These are phyloP conservation scores for Isurus oxyrinchus DNA, from an alignment of 2,113 vertebrate species.

Conservation along the genomic window DNA sequence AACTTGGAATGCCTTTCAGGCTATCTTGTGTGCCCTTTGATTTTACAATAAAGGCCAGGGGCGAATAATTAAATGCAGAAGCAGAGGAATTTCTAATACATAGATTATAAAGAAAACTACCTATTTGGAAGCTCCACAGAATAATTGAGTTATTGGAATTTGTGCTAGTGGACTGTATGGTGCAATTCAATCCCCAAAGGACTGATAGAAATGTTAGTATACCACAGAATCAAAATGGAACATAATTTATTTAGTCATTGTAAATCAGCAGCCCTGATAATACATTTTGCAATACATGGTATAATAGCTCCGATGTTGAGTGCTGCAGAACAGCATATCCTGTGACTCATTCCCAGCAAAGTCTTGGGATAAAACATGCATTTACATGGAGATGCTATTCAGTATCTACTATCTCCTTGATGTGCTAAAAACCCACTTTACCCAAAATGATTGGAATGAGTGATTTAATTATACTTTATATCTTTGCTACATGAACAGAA, in stretches of 20 bases:
- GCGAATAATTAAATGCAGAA: not conserved
- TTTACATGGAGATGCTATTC: not conserved
- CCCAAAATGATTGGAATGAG: slow-evolving; percentile 20
- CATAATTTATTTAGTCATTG: not conserved
- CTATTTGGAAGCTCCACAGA: not conserved
- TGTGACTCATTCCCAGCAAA: not conserved
- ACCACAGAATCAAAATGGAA: not conserved
- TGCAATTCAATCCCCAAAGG: not conserved
- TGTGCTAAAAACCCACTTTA: not conserved
- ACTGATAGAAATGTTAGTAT: not conserved
- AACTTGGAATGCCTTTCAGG: not conserved
- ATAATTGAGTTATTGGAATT: not conserved
- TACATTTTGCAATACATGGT: not conserved
- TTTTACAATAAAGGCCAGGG: not conserved
- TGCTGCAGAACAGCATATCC: not conserved
- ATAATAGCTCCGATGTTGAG: not conserved
- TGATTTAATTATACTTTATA: not conserved
- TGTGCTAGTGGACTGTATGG: not conserved
- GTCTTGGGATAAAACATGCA: not conserved
- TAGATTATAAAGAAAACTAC: not conserved
- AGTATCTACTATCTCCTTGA: not conserved
- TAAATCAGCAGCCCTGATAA: not conserved
- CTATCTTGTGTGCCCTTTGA: not conserved
- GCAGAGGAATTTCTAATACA: not conserved
- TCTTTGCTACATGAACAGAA: not conserved